Conservation (phyloP, 2,113 vertebrate species). For the Sarotherodon lohbergeri region DNA sequence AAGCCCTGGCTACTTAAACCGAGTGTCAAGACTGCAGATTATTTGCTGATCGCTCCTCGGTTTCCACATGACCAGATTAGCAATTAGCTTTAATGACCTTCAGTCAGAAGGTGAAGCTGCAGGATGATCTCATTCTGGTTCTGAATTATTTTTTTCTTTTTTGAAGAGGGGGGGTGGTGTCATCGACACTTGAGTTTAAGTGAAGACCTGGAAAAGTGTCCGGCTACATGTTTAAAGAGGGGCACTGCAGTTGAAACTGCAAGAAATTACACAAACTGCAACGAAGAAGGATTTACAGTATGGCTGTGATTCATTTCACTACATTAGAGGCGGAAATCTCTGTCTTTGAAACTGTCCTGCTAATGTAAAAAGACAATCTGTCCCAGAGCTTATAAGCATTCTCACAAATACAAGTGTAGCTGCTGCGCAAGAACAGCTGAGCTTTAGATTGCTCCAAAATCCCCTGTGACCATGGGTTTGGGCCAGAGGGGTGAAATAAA, state of each 20-base stretch:
- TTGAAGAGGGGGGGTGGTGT: neutral
- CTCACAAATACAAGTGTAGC: slow-evolving; percentile 28
- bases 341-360: neutral
- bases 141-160: neutral
- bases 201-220: neutral
- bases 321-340: neutral
- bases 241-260: neutral
- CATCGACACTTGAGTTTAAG: slow-evolving; percentile 17
- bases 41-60: slow-evolving; percentile 33
- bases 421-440: slow-evolving; percentile 55
- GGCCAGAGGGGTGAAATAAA: slow-evolving; percentile 63
- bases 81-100: slow-evolving; percentile 52
- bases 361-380: slow-evolving; percentile 30
- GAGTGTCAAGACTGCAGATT: slow-evolving; percentile 27
- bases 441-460: slow-evolving; percentile 55
- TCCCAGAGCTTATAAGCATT: slow-evolving; percentile 22
- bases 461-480: slow-evolving; percentile 47
- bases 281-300: neutral
- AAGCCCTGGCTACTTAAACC: slow-evolving; percentile 25
- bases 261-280: neutral
- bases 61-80: slow-evolving; percentile 56
- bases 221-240: neutral
- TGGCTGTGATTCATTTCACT: neutral
- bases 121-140: slow-evolving; percentile 26
- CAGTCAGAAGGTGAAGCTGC: slow-evolving; percentile 33